phyloP scores from a whole-genome alignment of 2,888 invertebrate genomes.

The Tetanocera ferruginea region DNA sequence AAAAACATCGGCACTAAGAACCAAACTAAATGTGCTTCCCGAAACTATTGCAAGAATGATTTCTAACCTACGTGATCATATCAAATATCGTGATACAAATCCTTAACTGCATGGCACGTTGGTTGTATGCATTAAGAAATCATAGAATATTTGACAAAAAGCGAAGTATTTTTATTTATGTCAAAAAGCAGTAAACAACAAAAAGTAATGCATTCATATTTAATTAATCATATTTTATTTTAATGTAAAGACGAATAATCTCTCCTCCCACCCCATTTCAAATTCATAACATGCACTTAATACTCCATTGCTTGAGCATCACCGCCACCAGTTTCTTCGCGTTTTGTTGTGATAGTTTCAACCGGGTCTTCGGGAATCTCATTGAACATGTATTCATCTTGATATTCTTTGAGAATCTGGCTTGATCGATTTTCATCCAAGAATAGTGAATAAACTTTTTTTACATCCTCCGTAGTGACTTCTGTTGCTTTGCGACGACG shows the following conservation, averaged over 20 bases:
- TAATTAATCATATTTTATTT: neutral
- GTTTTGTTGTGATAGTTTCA: slow-evolving; percentile 54
- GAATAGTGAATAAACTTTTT: slow-evolving; percentile 94
- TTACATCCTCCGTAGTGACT: slow-evolving; percentile 90
- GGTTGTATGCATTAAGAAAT: no score
- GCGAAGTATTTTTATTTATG: slow-evolving; percentile 40
- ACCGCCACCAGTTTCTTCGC: slow-evolving; percentile 54
- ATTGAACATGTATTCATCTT: slow-evolving; percentile 95
- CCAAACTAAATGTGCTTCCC: no score
- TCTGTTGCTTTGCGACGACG: slow-evolving; percentile 88
- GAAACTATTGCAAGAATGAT: no score
- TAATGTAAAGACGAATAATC: neutral
- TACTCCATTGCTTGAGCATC: slow-evolving; percentile 66
- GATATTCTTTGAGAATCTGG: slow-evolving; percentile 94
- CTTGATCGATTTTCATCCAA: slow-evolving; percentile 94
- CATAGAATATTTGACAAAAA: no score
- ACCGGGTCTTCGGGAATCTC: slow-evolving; percentile 70
- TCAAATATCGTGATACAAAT: no score
- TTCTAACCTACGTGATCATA: no score
- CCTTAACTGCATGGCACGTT: no score
- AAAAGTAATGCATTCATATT: neutral
- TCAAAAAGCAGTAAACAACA: slow-evolving; percentile 31
- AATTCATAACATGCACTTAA: slow-evolving; percentile 42
- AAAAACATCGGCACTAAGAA: no score
- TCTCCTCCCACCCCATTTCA: neutral